Percentiles rank a stretch among this genome's conserved stretches.
Evolutionary conservation across 1,140 invertebrate genomes (phyloP).

Genomic region (Magallana angulata): DNA sequence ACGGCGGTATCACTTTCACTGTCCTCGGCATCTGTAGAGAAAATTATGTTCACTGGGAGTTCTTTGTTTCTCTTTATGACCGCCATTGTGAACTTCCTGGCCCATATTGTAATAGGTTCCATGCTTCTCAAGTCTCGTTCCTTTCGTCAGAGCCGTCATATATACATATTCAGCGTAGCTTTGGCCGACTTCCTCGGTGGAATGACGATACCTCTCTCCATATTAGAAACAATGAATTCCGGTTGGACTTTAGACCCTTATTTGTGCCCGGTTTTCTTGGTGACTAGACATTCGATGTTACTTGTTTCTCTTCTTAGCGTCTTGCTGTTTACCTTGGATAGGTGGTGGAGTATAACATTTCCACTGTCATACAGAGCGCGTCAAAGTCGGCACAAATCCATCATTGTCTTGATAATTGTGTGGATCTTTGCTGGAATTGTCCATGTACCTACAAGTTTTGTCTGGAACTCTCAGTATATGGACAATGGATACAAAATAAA

Average conservation of each 20-base stretch:
- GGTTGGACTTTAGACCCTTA: constrained; percentile 58
- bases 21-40: background rate
- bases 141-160: constrained; percentile 70
- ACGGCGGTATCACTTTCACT: background rate
- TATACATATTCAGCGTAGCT: constrained; percentile 72
- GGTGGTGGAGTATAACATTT: constrained; percentile 76
- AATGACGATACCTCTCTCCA: constrained; percentile 66
- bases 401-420: constrained; percentile 60
- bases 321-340: constrained; percentile 71
- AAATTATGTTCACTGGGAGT: constrained; percentile 36
- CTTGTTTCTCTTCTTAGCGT: constrained; percentile 73
- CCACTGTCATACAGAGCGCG: constrained; percentile 73
- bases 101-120: constrained; percentile 66
- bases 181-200: constrained; percentile 72
- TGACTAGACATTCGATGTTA: constrained; percentile 67
- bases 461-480: constrained; percentile 11
- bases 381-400: constrained; percentile 64
- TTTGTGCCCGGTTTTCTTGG: constrained; percentile 65
- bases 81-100: constrained; percentile 65
- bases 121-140: constrained; percentile 69
- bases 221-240: constrained; percentile 64
- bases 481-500: background rate
- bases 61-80: constrained; percentile 64
- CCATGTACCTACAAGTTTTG: constrained; percentile 65
- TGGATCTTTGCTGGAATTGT: constrained; percentile 68